These are phyloP conservation scores for Melanotaenia duboulayi DNA, from an alignment of 2,113 vertebrate genomes.

Conservation along the genomic window DNA sequence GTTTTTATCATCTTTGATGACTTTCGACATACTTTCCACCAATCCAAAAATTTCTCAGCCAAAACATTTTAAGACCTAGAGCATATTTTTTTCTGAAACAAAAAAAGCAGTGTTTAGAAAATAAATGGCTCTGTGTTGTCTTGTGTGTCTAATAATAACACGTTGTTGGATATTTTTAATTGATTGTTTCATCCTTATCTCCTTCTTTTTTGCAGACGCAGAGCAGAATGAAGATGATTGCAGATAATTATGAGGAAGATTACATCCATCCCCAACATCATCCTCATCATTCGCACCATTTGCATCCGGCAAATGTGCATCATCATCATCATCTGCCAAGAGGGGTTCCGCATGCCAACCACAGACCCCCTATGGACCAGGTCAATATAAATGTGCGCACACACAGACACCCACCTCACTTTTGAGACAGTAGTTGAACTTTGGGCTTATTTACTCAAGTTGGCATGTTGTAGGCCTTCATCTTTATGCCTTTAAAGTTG, in stretches of 20 bases:
- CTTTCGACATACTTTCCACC: constrained; percentile 60
- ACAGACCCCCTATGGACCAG: constrained; percentile 93
- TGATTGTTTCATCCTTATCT: constrained; percentile 14
- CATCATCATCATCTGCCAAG: constrained; percentile 86
- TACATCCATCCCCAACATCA: constrained; percentile 90
- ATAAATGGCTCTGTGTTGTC: constrained; percentile 3
- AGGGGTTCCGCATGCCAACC: constrained; percentile 87
- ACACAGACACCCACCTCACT: background rate
- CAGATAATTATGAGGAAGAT: constrained; percentile 94
- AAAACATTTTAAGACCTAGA: constrained; percentile 51
- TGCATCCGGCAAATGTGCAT: constrained; percentile 68
- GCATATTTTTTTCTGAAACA: constrained; percentile 37
- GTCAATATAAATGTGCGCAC: constrained; percentile 72
- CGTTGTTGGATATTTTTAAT: constrained; percentile 11
- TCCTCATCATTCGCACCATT: constrained; percentile 83
- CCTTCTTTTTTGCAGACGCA: constrained; percentile 85
- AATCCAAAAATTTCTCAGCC: constrained; percentile 66
- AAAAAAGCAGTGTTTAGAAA: constrained; percentile 13
- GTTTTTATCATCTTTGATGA: constrained; percentile 61
- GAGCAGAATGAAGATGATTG: constrained; percentile 96
- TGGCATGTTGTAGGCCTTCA: constrained; percentile 26
- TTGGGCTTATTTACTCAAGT: constrained; percentile 50
- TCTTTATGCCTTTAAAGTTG: constrained; percentile 38
- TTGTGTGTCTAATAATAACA: constrained; percentile 15
- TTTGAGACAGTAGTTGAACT: background rate